Conservation (phyloP, 2,113 vertebrate species). For the Pelmatolapia mariae region DNA sequence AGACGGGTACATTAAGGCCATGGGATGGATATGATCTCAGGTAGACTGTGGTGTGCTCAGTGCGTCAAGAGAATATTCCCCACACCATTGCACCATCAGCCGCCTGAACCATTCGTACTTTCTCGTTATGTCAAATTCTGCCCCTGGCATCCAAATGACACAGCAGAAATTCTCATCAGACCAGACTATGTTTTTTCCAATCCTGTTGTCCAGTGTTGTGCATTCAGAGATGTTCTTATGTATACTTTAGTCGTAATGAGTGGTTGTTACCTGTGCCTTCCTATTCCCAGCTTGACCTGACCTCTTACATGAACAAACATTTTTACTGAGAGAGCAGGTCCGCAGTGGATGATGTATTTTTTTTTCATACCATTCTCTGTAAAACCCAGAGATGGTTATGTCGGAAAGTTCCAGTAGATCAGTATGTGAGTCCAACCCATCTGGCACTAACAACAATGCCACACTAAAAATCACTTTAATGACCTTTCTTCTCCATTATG, state of each 20-base stretch:
- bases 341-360: neutral
- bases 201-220: neutral
- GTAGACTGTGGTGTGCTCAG: neutral
- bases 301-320: neutral
- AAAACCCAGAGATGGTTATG: neutral
- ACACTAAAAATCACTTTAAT: neutral
- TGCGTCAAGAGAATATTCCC: neutral
- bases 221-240: neutral
- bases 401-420: neutral
- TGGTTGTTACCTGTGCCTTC: neutral
- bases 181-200: neutral
- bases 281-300: neutral
- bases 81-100: neutral
- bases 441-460: neutral
- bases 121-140: neutral
- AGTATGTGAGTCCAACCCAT: neutral
- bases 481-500: neutral
- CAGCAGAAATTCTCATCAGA: neutral
- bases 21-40: neutral
- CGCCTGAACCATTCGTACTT: neutral
- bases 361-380: neutral
- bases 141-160: neutral
- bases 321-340: neutral
- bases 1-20: neutral
- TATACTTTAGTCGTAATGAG: neutral